Percentiles rank a stretch among this genome's conserved stretches.
phyloP scores from a whole-genome alignment of 2,113 vertebrate species.

The Onychostruthus taczanowskii region DNA sequence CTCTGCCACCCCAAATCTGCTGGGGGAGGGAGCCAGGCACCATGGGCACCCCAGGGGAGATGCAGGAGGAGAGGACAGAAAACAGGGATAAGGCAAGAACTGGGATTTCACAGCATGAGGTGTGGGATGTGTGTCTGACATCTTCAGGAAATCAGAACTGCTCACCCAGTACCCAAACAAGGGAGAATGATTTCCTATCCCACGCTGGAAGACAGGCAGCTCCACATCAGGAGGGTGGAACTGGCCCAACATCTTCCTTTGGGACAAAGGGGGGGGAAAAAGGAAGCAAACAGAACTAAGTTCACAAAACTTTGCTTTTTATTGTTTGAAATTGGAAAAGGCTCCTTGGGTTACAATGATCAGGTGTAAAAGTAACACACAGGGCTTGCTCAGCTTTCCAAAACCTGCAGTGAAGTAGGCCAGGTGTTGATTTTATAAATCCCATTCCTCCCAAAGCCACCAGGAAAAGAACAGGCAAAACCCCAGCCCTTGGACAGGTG shows the following conservation, averaged over 20 bases:
- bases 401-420: neutral
- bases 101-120: neutral
- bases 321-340: conserved; percentile 62
- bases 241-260: neutral
- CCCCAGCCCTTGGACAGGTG: neutral
- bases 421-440: neutral
- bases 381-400: neutral
- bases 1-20: neutral
- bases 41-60: fast-evolving
- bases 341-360: conserved; percentile 22
- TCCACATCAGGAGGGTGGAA: neutral
- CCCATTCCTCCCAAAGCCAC: neutral
- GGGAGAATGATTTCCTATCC: fast-evolving
- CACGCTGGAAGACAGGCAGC: fast-evolving
- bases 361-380: conserved; percentile 45
- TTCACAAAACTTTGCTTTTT: conserved; percentile 56
- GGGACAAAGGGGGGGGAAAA: fast-evolving
- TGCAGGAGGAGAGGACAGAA: neutral
- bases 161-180: neutral
- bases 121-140: neutral
- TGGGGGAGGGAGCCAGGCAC: neutral
- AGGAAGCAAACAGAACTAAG: neutral
- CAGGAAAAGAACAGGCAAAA: neutral
- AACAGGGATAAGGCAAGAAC: neutral
- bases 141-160: neutral